Evolutionary conservation across 2,888 invertebrate genomes (phyloP).

Genomic region (Pterostichus madidus): DNA sequence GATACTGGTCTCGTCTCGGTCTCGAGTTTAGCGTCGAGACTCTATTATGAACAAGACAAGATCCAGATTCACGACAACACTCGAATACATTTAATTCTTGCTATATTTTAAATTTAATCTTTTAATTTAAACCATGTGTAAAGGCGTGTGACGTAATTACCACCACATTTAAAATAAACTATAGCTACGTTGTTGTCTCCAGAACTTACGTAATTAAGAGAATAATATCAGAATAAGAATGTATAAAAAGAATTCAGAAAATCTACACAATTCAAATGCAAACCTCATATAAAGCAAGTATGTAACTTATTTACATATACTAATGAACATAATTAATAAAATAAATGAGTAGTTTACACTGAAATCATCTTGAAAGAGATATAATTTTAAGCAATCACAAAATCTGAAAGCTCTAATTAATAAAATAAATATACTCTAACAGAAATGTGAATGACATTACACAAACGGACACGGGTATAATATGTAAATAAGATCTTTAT

Average conservation of each 20-base stretch:
- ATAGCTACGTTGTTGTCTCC: too few relatives aligned
- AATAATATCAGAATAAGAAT: background rate
- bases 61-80: too few relatives aligned
- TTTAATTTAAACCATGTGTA: too few relatives aligned
- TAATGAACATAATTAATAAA: slow-evolving; percentile 4
- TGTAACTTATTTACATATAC: background rate
- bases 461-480: background rate
- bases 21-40: too few relatives aligned
- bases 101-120: too few relatives aligned
- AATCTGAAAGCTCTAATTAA: slow-evolving; percentile 35
- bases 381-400: slow-evolving; percentile 26
- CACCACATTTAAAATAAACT: too few relatives aligned
- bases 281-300: background rate
- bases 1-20: too few relatives aligned
- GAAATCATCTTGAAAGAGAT: background rate
- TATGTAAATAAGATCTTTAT: slow-evolving; percentile 34
- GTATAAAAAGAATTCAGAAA: background rate
- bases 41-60: too few relatives aligned
- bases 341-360: background rate
- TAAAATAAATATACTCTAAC: slow-evolving; percentile 35
- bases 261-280: background rate
- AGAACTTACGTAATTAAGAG: too few relatives aligned
- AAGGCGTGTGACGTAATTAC: too few relatives aligned
- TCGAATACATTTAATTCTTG: too few relatives aligned
- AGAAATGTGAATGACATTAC: slow-evolving; percentile 19